Percentiles rank a stretch among this genome's conserved stretches.
Evolutionary conservation across 2,797 vertebrate genomes (phyloP).

Genomic region (Chaetophractus vellerosus): DNA sequence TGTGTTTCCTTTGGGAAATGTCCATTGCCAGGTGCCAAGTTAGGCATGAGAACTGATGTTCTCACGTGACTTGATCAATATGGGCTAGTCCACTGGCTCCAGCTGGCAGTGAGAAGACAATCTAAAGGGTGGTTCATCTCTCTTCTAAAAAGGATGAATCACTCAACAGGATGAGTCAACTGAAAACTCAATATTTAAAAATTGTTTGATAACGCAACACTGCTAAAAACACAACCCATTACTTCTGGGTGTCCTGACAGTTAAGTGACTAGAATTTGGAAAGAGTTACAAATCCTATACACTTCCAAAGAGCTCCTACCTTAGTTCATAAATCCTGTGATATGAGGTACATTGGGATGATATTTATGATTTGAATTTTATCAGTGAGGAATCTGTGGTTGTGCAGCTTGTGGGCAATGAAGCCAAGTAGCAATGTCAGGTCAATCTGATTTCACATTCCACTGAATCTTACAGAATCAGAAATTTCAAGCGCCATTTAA

Average conservation of each 20-base stretch:
- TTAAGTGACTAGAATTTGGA: background rate
- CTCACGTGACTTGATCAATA: background rate
- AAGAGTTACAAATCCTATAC: background rate
- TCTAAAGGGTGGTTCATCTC: background rate
- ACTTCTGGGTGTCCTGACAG: background rate
- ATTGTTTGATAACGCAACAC: conserved; percentile 36
- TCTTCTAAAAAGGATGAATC: background rate
- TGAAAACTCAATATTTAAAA: background rate
- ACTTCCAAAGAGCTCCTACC: background rate
- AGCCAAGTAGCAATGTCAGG: conserved; percentile 14
- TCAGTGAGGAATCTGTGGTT: background rate
- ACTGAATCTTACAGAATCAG: background rate
- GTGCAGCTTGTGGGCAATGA: background rate
- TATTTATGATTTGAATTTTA: conserved; percentile 56
- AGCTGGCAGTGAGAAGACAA: rapidly evolving
- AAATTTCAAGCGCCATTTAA: conserved; percentile 54
- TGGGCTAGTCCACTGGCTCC: background rate
- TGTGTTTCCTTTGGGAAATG: background rate
- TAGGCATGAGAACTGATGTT: background rate
- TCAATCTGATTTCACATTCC: background rate
- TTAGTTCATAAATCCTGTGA: conserved; percentile 30
- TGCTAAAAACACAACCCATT: background rate
- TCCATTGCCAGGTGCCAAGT: background rate
- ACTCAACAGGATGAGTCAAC: background rate
- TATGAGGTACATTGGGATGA: background rate